These are phyloP conservation scores for Coenonympha glycerion DNA, from an alignment of 2,888 invertebrate genomes.

Conservation along the genomic window DNA sequence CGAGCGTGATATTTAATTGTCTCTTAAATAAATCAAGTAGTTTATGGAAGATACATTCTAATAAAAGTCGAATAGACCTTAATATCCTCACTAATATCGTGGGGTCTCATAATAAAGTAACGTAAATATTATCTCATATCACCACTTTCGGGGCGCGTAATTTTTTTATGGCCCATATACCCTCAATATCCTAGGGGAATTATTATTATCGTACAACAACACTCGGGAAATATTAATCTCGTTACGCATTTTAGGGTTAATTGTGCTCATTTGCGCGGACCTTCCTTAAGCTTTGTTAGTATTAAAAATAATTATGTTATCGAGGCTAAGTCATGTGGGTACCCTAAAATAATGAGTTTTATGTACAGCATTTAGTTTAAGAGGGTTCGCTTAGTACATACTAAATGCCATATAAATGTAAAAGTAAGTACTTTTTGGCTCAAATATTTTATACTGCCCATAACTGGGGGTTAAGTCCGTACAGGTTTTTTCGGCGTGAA, in stretches of 20 bases:
- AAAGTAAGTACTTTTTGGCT: too few relatives aligned
- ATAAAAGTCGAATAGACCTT: background rate
- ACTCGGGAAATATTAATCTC: conserved; percentile 45
- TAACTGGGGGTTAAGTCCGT: too few relatives aligned
- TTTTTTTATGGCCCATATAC: conserved; percentile 65
- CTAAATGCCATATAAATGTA: too few relatives aligned
- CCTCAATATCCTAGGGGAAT: conserved; percentile 56
- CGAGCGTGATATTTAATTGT: too few relatives aligned
- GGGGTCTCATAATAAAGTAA: conserved; percentile 37
- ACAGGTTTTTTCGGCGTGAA: too few relatives aligned
- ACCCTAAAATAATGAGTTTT: background rate
- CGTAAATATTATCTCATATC: conserved; percentile 55
- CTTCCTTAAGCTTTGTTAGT: background rate
- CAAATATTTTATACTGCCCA: too few relatives aligned
- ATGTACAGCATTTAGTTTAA: too few relatives aligned
- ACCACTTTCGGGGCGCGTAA: conserved; percentile 43
- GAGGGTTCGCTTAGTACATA: too few relatives aligned
- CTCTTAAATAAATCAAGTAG: background rate
- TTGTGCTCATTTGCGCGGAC: conserved; percentile 44
- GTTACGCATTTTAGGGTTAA: conserved; percentile 42
- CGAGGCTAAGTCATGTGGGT: background rate
- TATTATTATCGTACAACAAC: conserved; percentile 61
- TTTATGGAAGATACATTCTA: conserved; percentile 3
- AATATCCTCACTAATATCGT: conserved; percentile 15
- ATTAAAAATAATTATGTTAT: background rate